These are phyloP conservation scores for Drosophila fuyamai DNA, from an alignment of 1,140 invertebrate species.

Conservation along the genomic window DNA sequence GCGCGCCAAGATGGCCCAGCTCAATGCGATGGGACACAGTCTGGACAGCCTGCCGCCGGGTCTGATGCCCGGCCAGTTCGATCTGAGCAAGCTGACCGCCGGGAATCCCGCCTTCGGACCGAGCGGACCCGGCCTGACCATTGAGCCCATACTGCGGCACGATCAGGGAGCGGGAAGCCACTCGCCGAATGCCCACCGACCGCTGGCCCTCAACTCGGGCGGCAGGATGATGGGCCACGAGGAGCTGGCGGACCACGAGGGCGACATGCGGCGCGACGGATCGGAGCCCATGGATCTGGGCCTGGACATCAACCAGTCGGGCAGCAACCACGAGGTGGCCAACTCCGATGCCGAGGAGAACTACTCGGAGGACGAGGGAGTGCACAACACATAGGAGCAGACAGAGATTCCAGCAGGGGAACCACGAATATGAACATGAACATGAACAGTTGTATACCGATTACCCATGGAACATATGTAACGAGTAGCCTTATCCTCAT, in stretches of 20 bases:
- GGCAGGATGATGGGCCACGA: conserved; percentile 44
- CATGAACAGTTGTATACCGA: conserved; percentile 72
- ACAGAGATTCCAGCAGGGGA: background rate
- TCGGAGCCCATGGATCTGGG: conserved; percentile 81
- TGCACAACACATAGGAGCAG: conserved; percentile 77
- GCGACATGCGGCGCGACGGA: conserved; percentile 66
- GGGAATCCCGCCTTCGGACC: conserved; percentile 48
- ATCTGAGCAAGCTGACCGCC: conserved; percentile 74
- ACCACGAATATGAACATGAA: conserved; percentile 16
- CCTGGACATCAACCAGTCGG: conserved; percentile 74
- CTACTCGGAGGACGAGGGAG: conserved; percentile 83
- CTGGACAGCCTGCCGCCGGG: conserved; percentile 85
- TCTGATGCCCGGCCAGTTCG: conserved; percentile 76
- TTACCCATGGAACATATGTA: conserved; percentile 79
- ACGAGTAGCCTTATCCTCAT: conserved; percentile 82
- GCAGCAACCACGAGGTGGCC: conserved; percentile 71
- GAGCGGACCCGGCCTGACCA: conserved; percentile 56
- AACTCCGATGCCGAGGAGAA: conserved; percentile 81
- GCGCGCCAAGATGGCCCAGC: conserved; percentile 89
- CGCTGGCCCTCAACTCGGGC: conserved; percentile 54
- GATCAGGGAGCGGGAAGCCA: conserved; percentile 53
- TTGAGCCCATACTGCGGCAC: conserved; percentile 74
- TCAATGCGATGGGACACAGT: conserved; percentile 88
- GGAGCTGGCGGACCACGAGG: conserved; percentile 47
- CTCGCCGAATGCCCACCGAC: conserved; percentile 54